Percentiles rank a stretch among this genome's conserved stretches.
Evolutionary conservation across 2,113 vertebrate species (phyloP).

Genomic region (Anoplopoma fimbria): DNA sequence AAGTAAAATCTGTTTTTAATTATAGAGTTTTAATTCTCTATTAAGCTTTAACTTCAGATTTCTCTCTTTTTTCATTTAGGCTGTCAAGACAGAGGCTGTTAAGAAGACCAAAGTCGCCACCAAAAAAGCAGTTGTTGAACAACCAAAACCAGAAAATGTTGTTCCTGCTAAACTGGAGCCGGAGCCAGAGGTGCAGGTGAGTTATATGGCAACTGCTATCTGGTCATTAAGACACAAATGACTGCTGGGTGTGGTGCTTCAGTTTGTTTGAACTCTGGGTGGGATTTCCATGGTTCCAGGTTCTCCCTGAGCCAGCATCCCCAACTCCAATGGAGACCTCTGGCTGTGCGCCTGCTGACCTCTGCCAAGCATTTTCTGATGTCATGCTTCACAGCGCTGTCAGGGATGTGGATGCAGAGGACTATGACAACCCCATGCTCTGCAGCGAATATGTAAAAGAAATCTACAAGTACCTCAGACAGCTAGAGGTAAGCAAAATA

Average conservation of each 20-base stretch:
- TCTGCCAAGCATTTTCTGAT: slow-evolving; percentile 88
- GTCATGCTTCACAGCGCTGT: slow-evolving; percentile 82
- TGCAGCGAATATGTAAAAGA: slow-evolving; percentile 89
- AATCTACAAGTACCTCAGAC: slow-evolving; percentile 88
- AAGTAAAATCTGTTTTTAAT: too few relatives aligned
- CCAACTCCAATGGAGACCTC: slow-evolving; percentile 83
- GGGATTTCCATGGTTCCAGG: slow-evolving; percentile 22
- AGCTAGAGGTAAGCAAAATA: slow-evolving; percentile 83
- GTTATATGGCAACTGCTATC: not conserved
- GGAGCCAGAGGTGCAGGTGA: slow-evolving; percentile 59
- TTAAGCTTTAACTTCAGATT: not conserved
- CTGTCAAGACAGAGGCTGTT: slow-evolving; percentile 57
- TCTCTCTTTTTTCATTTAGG: slow-evolving; percentile 24
- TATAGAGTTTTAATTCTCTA: too few relatives aligned
- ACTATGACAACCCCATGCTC: slow-evolving; percentile 84
- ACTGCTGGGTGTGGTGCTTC: not conserved
- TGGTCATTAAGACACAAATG: not conserved
- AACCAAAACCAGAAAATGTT: slow-evolving; percentile 37
- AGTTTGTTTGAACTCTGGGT: not conserved
- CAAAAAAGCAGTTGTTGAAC: slow-evolving; percentile 46
- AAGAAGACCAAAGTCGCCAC: slow-evolving; percentile 64
- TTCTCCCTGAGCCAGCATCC: slow-evolving; percentile 72
- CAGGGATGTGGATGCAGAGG: slow-evolving; percentile 85
- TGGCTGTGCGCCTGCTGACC: slow-evolving; percentile 76
- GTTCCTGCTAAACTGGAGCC: slow-evolving; percentile 25